Evolutionary conservation across 2,888 invertebrate species (phyloP).

Genomic region (Gisinianus flammeolus): DNA sequence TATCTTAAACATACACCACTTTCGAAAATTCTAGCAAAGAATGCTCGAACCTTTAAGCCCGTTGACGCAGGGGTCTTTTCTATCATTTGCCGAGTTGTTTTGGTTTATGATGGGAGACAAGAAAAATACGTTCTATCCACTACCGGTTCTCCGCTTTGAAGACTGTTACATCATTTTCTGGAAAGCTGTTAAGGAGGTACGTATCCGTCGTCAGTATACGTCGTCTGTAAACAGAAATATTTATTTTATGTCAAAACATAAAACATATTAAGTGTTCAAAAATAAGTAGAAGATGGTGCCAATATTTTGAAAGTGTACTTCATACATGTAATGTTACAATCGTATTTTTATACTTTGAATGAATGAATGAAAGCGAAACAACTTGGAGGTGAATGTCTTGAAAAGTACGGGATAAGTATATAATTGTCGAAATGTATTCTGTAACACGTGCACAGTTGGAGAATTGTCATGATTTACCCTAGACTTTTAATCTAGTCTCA

Average conservation of each 20-base stretch:
- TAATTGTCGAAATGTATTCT: too few species aligned
- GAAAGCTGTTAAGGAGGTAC: slow-evolving; percentile 72
- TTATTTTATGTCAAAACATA: neutral
- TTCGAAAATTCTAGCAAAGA: slow-evolving; percentile 70
- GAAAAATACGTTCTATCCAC: slow-evolving; percentile 61
- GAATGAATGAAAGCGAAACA: neutral
- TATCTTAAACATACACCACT: neutral
- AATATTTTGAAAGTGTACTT: slow-evolving; percentile 5
- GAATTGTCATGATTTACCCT: neutral
- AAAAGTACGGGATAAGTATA: neutral
- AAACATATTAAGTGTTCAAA: neutral
- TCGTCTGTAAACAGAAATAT: neutral
- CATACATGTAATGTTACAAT: neutral
- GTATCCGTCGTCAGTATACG: slow-evolving; percentile 50
- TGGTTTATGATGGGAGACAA: slow-evolving; percentile 89
- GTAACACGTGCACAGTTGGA: too few species aligned
- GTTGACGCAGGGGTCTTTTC: slow-evolving; percentile 91
- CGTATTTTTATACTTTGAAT: neutral
- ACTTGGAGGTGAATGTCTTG: slow-evolving; percentile 9
- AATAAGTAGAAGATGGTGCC: neutral
- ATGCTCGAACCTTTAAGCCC: slow-evolving; percentile 91
- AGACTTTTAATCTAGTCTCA: neutral
- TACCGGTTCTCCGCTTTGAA: slow-evolving; percentile 79
- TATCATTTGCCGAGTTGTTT: slow-evolving; percentile 93
- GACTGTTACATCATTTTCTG: slow-evolving; percentile 83